Conservation (phyloP, 2,888 invertebrate genomes). For the Acleris holmiana region DNA sequence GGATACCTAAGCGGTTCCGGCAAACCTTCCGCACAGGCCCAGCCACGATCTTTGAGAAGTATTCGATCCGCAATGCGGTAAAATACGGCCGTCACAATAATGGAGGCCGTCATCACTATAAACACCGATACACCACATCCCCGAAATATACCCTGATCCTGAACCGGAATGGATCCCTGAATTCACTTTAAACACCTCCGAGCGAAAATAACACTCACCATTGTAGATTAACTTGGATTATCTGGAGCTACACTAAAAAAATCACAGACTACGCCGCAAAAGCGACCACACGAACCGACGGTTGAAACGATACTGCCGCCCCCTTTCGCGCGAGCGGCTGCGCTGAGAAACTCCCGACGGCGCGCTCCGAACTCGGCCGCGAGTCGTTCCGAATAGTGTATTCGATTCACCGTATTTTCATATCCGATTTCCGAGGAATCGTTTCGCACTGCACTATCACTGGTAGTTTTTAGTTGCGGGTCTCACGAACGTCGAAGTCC, state of each 20-base stretch:
- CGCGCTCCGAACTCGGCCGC: conserved; percentile 74
- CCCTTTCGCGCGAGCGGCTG: conserved; percentile 81
- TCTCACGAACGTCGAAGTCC: conserved; percentile 75
- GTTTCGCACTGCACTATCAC: conserved; percentile 56
- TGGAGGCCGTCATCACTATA: conserved; percentile 83
- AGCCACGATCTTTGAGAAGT: conserved; percentile 53
- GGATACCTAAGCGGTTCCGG: conserved; percentile 13
- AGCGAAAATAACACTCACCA: conserved; percentile 82
- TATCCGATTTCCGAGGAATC: conserved; percentile 67
- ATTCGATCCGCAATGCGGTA: conserved; percentile 82
- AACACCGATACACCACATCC: conserved; percentile 78
- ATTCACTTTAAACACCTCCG: conserved; percentile 71
- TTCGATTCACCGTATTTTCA: conserved; percentile 76
- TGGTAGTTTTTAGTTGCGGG: conserved; percentile 61
- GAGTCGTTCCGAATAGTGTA: conserved; percentile 78
- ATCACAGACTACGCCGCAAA: conserved; percentile 84
- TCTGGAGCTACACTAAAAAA: conserved; percentile 84
- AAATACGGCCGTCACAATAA: conserved; percentile 84
- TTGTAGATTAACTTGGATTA: conserved; percentile 85
- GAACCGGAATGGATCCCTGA: conserved; percentile 59
- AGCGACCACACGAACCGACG: conserved; percentile 83
- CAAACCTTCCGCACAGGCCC: conserved; percentile 43
- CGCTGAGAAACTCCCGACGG: conserved; percentile 77
- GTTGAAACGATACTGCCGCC: conserved; percentile 85
- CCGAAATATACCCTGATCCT: conserved; percentile 72